These are phyloP conservation scores for Andrena marginata DNA, from an alignment of 2,888 invertebrate genomes.

Conservation along the genomic window DNA sequence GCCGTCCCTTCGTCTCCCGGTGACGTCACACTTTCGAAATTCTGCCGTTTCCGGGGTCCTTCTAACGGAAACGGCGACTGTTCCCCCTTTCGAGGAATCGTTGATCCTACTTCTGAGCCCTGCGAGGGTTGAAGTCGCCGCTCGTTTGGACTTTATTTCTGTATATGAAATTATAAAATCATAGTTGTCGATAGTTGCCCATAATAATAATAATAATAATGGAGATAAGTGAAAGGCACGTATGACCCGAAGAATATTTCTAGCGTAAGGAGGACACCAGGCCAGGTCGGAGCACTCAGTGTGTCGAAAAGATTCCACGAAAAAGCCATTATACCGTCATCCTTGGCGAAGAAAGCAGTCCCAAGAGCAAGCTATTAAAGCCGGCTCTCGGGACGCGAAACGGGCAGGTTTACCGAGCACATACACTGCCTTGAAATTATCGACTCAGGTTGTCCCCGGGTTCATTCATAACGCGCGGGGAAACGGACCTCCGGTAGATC, in stretches of 20 bases:
- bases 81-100: too few relatives aligned
- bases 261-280: too few relatives aligned
- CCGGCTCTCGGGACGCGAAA: neutral
- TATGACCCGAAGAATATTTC: too few relatives aligned
- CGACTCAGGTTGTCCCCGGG: neutral
- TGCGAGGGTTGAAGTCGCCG: too few relatives aligned
- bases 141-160: too few relatives aligned
- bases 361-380: constrained; percentile 1
- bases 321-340: neutral
- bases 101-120: too few relatives aligned
- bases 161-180: too few relatives aligned
- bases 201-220: too few relatives aligned
- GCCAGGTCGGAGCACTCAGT: too few relatives aligned
- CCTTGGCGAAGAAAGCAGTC: neutral
- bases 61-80: neutral
- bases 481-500: constrained; percentile 15
- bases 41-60: neutral
- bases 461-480: constrained; percentile 23
- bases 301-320: constrained; percentile 2
- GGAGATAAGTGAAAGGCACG: too few relatives aligned
- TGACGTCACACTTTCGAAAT: constrained; percentile 30
- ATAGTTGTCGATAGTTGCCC: too few relatives aligned
- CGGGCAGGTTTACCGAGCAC: constrained; percentile 8
- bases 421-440: neutral
- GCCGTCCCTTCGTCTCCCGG: constrained; percentile 4